These are phyloP conservation scores for Hafferia zeledoni DNA, from an alignment of 2,797 vertebrate species.

Conservation along the genomic window DNA sequence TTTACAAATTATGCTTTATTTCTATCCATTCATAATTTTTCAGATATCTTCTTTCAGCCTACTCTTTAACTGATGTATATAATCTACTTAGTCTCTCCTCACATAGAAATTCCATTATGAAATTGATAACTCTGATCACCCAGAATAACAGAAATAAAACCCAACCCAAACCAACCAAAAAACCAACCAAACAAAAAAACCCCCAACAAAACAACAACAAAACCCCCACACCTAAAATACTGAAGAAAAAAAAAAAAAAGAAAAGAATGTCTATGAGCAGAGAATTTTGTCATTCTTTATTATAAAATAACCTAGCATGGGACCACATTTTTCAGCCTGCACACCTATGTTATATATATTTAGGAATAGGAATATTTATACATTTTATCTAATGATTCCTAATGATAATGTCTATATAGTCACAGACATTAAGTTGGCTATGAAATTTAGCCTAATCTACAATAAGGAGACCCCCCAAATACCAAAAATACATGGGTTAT, in stretches of 20 bases:
- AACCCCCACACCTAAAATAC: background rate
- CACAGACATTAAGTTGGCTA: background rate
- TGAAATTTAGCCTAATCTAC: background rate
- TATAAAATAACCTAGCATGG: background rate
- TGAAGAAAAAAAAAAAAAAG: background rate
- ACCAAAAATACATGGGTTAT: accelerated
- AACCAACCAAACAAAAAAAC: background rate
- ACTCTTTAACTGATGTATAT: background rate
- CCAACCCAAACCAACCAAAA: background rate
- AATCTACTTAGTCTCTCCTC: background rate
- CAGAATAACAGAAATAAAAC: background rate
- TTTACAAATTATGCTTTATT: background rate
- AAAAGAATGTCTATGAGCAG: background rate
- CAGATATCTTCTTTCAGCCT: background rate
- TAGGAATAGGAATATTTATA: background rate
- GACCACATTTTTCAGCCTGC: background rate
- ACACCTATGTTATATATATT: background rate
- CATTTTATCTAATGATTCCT: background rate
- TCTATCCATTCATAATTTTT: background rate
- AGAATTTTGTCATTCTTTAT: background rate
- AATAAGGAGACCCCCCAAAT: background rate
- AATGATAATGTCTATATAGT: background rate
- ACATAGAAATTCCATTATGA: background rate
- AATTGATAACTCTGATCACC: background rate
- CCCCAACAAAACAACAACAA: background rate